A percentile compares a stretch with the other conserved stretches of the same genome.
Conservation (phyloP, 2,888 invertebrate genomes). For the Brachycybe producta region DNA sequence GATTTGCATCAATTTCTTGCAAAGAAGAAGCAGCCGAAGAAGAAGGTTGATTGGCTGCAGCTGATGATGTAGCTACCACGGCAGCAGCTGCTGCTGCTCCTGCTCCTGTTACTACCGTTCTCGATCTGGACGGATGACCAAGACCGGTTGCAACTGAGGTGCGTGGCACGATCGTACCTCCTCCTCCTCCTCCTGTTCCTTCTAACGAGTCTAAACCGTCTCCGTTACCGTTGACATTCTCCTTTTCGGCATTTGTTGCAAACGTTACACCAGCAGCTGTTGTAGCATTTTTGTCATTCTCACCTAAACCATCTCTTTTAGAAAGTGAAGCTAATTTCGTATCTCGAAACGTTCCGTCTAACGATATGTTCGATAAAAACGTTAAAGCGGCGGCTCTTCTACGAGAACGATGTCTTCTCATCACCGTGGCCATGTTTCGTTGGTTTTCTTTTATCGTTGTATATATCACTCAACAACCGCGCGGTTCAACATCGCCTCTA, state of each 20-base stretch:
- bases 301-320: not conserved
- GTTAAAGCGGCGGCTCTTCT: conserved; percentile 82
- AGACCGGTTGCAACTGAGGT: no score
- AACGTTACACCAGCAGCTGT: not conserved
- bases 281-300: not conserved
- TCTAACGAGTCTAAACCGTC: not conserved
- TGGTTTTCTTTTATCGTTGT: not conserved
- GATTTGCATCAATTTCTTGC: not conserved
- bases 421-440: conserved; percentile 16
- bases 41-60: not conserved
- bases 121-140: no score
- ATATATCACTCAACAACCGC: no score
- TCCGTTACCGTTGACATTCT: not conserved
- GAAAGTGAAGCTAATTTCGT: conserved; percentile 38
- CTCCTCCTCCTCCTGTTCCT: not conserved
- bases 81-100: not conserved
- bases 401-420: conserved; percentile 41
- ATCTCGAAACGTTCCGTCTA: conserved; percentile 67
- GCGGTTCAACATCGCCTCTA: no score
- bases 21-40: not conserved
- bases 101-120: no score
- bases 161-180: not conserved
- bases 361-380: conserved; percentile 86
- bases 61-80: not conserved
- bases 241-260: not conserved